These are phyloP conservation scores for Plutella xylostella DNA, from an alignment of 2,888 invertebrate genomes.

Conservation along the genomic window DNA sequence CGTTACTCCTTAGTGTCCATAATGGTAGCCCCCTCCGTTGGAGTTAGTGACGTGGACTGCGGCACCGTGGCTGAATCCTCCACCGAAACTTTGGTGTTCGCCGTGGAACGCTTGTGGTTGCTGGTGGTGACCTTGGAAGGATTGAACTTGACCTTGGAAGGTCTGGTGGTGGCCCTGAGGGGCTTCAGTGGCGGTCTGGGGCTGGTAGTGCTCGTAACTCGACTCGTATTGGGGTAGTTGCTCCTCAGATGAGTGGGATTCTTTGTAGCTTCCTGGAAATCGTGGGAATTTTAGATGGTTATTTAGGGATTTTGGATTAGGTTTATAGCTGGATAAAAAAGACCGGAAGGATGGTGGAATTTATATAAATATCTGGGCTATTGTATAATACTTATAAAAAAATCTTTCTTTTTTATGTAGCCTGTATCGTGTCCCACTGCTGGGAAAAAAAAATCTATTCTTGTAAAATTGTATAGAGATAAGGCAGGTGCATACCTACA, in stretches of 20 bases:
- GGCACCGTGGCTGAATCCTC: neutral
- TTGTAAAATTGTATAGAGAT: too few relatives aligned
- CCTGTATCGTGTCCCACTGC: too few relatives aligned
- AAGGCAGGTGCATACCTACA: too few relatives aligned
- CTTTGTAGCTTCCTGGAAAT: conserved; percentile 31
- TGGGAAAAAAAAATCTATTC: too few relatives aligned
- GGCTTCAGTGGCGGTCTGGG: too few relatives aligned
- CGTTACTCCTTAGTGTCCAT: neutral
- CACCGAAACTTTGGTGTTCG: neutral
- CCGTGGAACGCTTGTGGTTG: neutral
- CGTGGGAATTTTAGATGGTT: neutral
- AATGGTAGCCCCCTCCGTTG: neutral
- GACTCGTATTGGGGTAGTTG: conserved; percentile 17
- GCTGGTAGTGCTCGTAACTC: conserved; percentile 17
- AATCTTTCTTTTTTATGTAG: too few relatives aligned
- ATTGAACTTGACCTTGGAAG: neutral
- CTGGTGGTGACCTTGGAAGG: neutral
- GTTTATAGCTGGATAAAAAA: too few relatives aligned
- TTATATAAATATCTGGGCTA: too few relatives aligned
- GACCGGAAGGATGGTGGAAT: too few relatives aligned
- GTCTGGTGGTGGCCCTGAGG: neutral
- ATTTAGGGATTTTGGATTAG: too few relatives aligned
- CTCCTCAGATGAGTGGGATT: too few relatives aligned
- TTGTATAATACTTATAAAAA: too few relatives aligned
- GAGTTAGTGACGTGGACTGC: neutral